A percentile compares a stretch with the other conserved stretches of the same genome.
Conservation (phyloP, 2,113 vertebrate genomes). For the Heterotis niloticus region DNA sequence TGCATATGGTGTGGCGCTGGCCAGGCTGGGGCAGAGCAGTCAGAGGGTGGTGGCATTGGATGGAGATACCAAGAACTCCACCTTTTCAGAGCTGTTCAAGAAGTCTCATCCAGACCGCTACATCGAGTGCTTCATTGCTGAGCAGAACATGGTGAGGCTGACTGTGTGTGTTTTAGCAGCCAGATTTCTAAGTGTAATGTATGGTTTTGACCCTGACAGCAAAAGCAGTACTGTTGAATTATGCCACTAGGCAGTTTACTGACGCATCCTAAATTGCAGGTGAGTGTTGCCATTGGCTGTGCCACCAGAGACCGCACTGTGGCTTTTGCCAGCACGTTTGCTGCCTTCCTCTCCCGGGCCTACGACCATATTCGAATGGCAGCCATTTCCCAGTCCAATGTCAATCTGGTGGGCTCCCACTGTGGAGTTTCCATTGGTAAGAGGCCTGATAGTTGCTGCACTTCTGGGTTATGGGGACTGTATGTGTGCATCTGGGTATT, state of each 20-base stretch:
- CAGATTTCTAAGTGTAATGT: not conserved
- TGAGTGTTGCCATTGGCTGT: conserved; percentile 78
- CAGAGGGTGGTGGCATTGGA: conserved; percentile 72
- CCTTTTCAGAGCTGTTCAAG: conserved; percentile 74
- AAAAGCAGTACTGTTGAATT: not conserved
- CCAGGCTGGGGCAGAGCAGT: conserved; percentile 68
- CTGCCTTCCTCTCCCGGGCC: conserved; percentile 72
- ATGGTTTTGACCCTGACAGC: too few species aligned
- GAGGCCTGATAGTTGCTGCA: conserved; percentile 23
- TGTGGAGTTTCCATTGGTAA: conserved; percentile 76
- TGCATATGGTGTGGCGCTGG: conserved; percentile 75
- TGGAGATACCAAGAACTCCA: conserved; percentile 79
- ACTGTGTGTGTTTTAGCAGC: not conserved
- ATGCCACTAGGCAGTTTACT: not conserved
- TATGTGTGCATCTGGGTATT: not conserved
- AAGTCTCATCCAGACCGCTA: conserved; percentile 74
- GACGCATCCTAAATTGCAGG: conserved; percentile 49
- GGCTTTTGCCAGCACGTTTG: conserved; percentile 75
- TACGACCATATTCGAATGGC: conserved; percentile 86
- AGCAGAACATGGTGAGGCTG: conserved; percentile 76
- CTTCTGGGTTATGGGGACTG: not conserved
- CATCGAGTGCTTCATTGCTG: conserved; percentile 79
- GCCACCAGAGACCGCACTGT: conserved; percentile 67
- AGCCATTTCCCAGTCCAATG: conserved; percentile 75
- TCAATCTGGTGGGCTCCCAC: conserved; percentile 80